A percentile compares a stretch with the other conserved stretches of the same genome.
phyloP scores from a whole-genome alignment of 2,797 vertebrate species.

The Atherinosoma microstoma region DNA sequence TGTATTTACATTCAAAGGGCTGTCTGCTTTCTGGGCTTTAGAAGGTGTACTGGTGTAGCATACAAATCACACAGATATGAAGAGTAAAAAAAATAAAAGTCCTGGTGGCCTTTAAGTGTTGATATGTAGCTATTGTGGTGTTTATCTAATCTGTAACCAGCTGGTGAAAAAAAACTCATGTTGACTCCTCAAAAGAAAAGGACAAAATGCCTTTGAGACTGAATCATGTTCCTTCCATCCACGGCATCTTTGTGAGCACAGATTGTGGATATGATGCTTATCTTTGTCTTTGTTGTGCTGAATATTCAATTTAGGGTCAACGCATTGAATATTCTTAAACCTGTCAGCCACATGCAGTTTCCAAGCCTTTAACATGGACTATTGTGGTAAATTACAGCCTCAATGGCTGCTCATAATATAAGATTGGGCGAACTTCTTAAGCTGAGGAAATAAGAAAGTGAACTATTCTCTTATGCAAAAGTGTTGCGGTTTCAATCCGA shows the following conservation, averaged over 20 bases:
- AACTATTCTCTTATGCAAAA: too few species aligned
- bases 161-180: conserved; percentile 25
- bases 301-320: conserved; percentile 26
- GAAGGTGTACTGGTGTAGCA: conserved; percentile 28
- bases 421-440: background rate
- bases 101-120: conserved; percentile 32
- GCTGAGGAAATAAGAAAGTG: background rate
- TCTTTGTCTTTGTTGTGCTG: conserved; percentile 32
- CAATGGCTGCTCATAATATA: too few species aligned
- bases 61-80: conserved; percentile 44
- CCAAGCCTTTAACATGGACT: conserved; percentile 2
- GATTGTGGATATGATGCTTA: conserved; percentile 10
- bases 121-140: conserved; percentile 25
- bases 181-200: conserved; percentile 27
- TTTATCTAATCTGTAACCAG: conserved; percentile 46
- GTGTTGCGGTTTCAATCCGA: too few species aligned
- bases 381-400: background rate
- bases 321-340: conserved; percentile 28
- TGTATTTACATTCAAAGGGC: conserved; percentile 64
- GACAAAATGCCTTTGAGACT: conserved; percentile 39
- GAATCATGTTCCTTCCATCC: conserved; percentile 32
- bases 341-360: conserved; percentile 17
- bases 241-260: conserved; percentile 12
- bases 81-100: conserved; percentile 19
- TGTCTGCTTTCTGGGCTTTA: conserved; percentile 28